Percentiles rank a stretch among this genome's conserved stretches.
Conservation (phyloP, 2,888 invertebrate genomes). For the Drosophila niveifrons region DNA sequence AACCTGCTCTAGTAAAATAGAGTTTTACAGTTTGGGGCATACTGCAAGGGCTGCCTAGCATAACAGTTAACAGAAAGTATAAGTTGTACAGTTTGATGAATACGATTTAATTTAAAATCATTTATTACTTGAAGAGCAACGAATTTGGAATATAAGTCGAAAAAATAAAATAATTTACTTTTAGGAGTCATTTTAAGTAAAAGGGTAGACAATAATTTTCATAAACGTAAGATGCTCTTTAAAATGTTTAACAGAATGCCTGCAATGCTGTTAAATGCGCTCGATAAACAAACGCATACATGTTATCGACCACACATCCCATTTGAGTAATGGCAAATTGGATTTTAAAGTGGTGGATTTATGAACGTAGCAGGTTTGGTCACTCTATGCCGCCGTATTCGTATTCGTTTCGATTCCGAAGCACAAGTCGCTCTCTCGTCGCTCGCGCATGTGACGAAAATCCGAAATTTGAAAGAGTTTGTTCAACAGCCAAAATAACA, state of each 20-base stretch:
- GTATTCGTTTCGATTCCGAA: slow-evolving; percentile 50
- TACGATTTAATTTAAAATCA: not conserved
- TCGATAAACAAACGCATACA: slow-evolving; percentile 9
- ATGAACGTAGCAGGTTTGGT: slow-evolving; percentile 15
- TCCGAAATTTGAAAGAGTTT: slow-evolving; percentile 33
- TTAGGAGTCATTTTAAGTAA: not conserved
- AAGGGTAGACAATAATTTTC: too few species aligned
- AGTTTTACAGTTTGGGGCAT: too few species aligned
- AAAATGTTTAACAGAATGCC: not conserved
- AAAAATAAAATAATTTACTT: not conserved
- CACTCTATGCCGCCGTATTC: slow-evolving; percentile 46
- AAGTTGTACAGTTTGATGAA: not conserved
- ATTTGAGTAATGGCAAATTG: slow-evolving; percentile 12
- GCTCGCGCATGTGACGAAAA: slow-evolving; percentile 50
- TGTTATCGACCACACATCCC: not conserved
- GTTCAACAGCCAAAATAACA: slow-evolving; percentile 29
- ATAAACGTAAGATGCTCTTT: not conserved
- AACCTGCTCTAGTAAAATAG: too few species aligned
- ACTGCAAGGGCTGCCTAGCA: not conserved
- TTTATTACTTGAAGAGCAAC: not conserved
- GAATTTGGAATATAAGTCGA: not conserved
- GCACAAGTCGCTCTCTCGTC: slow-evolving; percentile 37
- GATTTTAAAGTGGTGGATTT: slow-evolving; percentile 8
- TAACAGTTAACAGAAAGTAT: not conserved
- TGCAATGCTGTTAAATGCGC: not conserved